A percentile compares a stretch with the other conserved stretches of the same genome.
These are phyloP conservation scores for Sialia sialis DNA, from an alignment of 2,113 vertebrate genomes.

Conservation along the genomic window DNA sequence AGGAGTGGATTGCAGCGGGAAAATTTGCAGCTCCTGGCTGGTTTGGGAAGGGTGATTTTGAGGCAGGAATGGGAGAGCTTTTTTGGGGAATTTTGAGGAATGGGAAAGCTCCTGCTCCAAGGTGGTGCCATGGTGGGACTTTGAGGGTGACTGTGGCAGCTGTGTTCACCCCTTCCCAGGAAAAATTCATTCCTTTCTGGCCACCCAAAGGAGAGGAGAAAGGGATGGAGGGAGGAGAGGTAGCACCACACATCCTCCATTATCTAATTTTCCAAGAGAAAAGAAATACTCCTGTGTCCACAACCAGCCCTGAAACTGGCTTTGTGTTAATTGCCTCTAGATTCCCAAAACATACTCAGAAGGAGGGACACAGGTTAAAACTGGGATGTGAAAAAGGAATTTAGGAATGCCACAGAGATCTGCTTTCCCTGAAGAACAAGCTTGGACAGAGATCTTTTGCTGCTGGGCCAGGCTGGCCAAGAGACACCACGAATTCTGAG, in stretches of 20 bases:
- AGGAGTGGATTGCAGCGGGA: neutral
- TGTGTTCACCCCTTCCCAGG: rapidly evolving
- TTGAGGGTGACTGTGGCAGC: rapidly evolving
- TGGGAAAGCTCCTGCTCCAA: neutral
- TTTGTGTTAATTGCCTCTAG: neutral
- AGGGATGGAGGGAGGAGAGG: neutral
- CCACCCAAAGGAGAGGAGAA: neutral
- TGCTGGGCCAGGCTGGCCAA: neutral
- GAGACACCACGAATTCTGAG: neutral
- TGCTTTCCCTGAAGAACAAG: neutral
- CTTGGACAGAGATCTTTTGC: neutral
- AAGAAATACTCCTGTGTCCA: neutral
- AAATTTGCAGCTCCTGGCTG: neutral
- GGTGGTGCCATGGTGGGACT: neutral
- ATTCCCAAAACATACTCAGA: neutral
- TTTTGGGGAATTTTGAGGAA: neutral
- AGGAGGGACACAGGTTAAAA: neutral
- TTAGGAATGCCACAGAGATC: neutral
- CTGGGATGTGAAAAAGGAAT: neutral
- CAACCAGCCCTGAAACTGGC: neutral
- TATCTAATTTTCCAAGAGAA: neutral
- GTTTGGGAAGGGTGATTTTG: neutral
- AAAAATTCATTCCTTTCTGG: neutral
- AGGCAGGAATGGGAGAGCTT: neutral
- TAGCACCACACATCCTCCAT: rapidly evolving